Evolutionary conservation across 2,113 vertebrate genomes (phyloP).

Genomic region (Oophaga pumilio): DNA sequence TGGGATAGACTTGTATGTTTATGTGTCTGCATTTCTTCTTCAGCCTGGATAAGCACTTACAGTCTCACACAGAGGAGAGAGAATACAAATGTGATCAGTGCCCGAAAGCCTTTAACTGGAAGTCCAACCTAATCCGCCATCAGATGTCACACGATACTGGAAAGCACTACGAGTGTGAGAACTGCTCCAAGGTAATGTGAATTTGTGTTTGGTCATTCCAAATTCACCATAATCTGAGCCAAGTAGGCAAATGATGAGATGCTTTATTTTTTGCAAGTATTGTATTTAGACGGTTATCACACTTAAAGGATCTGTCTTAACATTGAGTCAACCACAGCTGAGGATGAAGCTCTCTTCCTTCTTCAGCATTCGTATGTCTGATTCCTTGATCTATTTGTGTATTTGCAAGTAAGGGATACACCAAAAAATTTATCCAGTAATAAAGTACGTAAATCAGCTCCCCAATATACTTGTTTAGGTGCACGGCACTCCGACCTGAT

Average conservation of each 20-base stretch:
- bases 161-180: constrained; percentile 86
- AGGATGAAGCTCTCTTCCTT: no score
- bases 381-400: no score
- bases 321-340: no score
- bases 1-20: constrained; percentile 5
- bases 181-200: constrained; percentile 89
- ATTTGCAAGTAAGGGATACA: no score
- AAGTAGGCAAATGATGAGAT: neutral
- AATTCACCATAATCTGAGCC: neutral
- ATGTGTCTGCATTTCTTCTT: constrained; percentile 12
- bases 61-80: constrained; percentile 91
- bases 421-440: no score
- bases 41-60: constrained; percentile 92
- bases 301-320: neutral
- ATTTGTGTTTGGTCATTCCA: constrained; percentile 67
- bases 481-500: no score
- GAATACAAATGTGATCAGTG: constrained; percentile 95
- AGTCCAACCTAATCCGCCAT: constrained; percentile 84
- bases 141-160: constrained; percentile 85
- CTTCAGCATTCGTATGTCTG: no score
- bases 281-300: neutral
- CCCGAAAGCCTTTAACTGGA: constrained; percentile 86
- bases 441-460: no score
- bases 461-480: no score
- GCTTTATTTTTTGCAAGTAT: neutral